Base-by-base conservation (phyloP, 2,113 vertebrate genomes). In the Chaetops frenatus region DNA sequence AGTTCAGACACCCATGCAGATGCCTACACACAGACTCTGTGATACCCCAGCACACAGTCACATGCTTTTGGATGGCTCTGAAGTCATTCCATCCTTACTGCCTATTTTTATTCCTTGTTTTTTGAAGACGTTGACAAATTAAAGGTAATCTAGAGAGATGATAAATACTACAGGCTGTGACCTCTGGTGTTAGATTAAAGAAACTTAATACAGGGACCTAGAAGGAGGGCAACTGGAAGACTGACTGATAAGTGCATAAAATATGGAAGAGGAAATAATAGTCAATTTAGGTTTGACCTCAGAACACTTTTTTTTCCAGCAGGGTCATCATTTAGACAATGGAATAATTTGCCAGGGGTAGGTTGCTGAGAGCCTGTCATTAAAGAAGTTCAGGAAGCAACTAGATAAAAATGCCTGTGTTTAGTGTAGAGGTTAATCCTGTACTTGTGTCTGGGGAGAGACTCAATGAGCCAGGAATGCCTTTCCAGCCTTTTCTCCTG, bases 261-360 rank as follows among this genome's bases (percentile, higher is more conserved):
- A 88, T 91, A 94, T 85, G 72, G 76, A 62, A 85, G 38, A 89
- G 65, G 81, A 82, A 95, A 94, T 94, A 96, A 96, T 57, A 95
- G 90, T 83, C 90, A 96, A 65, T 95, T 69, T 88, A 81, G 23
- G 77, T 72, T 90, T 11, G 24, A 93, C 56, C 71, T 90, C 84
- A 65, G 79, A 73, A 80, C n/a, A 71, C 45, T 66, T 64, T 77
- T 90, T 88, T 93, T 86, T 50, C 47, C 86, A 88, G 29, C 42
- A 40, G 61, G 62, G 61, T 86, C 72, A 74, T 94, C n/a, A 74
- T 91, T 95, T 95, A 96, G 91, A 96, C 81, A 96, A 86, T 65
- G 58, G 76, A 95, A 92, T 95, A 90, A 95, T 97, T 96, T 94
- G 74, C 77, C 65, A 91, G 81, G 73, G 50, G 51, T 88, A 91